Conservation (phyloP, 2,888 invertebrate genomes). For the Leptopilina myrica region DNA sequence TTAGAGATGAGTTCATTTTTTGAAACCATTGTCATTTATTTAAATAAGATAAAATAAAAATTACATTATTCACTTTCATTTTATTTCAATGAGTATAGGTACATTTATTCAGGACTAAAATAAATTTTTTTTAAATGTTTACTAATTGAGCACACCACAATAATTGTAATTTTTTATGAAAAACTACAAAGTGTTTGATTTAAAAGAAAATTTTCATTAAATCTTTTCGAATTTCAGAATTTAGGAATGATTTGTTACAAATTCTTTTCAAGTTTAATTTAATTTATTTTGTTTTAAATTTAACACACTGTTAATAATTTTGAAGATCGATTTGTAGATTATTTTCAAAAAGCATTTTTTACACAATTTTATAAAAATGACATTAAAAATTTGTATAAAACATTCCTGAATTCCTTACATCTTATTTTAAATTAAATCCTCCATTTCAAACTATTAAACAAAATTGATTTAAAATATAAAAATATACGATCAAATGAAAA, state of each 20-base stretch:
- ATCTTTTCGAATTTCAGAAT: not conserved
- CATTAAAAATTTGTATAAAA: not conserved
- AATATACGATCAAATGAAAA: not conserved
- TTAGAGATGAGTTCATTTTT: not conserved
- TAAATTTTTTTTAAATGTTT: slow-evolving; percentile 13
- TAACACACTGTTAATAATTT: no score
- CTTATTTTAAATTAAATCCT: not conserved
- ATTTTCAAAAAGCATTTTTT: no score
- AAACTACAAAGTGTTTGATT: slow-evolving; percentile 15
- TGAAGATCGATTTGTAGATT: not conserved
- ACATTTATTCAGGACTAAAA: not conserved
- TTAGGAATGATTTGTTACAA: slow-evolving; percentile 4
- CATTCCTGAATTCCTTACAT: not conserved
- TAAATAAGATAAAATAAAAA: not conserved
- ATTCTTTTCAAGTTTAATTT: not conserved
- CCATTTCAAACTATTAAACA: not conserved
- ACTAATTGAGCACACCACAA: slow-evolving; percentile 7
- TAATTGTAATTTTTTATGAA: not conserved
- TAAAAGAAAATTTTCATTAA: slow-evolving; percentile 20
- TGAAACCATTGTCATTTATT: not conserved
- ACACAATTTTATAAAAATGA: not conserved
- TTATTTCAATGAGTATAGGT: not conserved
- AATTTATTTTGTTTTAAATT: no score
- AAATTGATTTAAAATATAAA: not conserved
- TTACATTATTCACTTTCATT: no score